Evolutionary conservation across 2,888 invertebrate genomes (phyloP).

Genomic region (Onchidella celtica): DNA sequence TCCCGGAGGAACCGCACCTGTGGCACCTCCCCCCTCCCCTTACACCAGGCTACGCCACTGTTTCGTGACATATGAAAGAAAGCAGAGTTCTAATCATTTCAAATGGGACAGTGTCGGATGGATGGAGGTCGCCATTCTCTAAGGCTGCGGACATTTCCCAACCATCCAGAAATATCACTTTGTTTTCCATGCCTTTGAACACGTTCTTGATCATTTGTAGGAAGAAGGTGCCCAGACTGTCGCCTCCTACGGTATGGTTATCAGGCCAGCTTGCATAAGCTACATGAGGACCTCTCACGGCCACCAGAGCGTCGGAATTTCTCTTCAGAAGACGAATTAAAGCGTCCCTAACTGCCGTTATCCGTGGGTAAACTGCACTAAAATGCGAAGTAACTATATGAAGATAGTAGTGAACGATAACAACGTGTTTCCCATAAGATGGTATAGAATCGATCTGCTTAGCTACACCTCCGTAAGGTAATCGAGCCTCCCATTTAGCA

Average conservation of each 20-base stretch:
- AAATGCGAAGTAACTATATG: constrained; percentile 18
- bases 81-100: constrained; percentile 22
- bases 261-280: background rate
- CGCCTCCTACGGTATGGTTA: constrained; percentile 39
- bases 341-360: constrained; percentile 4
- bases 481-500: background rate
- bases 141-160: constrained; percentile 41
- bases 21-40: too few species aligned
- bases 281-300: constrained; percentile 36
- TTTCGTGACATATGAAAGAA: constrained; percentile 15
- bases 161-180: constrained; percentile 36
- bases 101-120: background rate
- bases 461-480: constrained; percentile 20
- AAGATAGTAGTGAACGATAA: constrained; percentile 32
- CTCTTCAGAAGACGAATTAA: background rate
- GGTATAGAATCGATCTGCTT: constrained; percentile 26
- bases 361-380: background rate
- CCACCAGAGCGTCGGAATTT: constrained; percentile 28
- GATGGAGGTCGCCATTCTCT: constrained; percentile 19
- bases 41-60: background rate
- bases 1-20: too few species aligned
- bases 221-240: constrained; percentile 10
- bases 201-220: constrained; percentile 6
- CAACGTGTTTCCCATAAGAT: constrained; percentile 9
- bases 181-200: constrained; percentile 12